Percentiles rank a stretch among this genome's conserved stretches.
Conservation (phyloP, 2,113 vertebrate species). For the Scophthalmus maximus region DNA sequence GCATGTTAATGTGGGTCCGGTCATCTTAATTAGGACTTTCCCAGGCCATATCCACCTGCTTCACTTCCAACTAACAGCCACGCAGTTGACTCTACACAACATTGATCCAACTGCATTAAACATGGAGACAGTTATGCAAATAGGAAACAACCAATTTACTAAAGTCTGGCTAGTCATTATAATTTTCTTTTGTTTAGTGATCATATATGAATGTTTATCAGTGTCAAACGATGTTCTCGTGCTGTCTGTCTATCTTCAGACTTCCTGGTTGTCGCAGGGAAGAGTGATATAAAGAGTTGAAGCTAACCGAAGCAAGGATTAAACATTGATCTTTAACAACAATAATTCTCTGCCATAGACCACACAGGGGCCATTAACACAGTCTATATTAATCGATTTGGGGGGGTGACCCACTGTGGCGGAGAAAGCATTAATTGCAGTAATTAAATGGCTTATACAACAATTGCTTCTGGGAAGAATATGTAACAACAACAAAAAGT, state of each 20-base stretch:
- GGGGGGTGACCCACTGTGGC: constrained; percentile 29
- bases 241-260: too few species aligned
- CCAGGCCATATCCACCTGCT: constrained; percentile 27
- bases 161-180: constrained; percentile 14
- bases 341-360: constrained; percentile 14
- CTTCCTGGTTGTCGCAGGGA: constrained; percentile 7
- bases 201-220: constrained; percentile 2
- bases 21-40: constrained; percentile 55
- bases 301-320: constrained; percentile 13
- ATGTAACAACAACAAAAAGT: not conserved
- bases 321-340: constrained; percentile 25
- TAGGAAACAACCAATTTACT: not conserved
- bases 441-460: constrained; percentile 38
- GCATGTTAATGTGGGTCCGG: constrained; percentile 61
- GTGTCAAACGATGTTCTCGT: too few species aligned
- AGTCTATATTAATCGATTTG: constrained; percentile 40
- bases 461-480: not conserved
- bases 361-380: constrained; percentile 30
- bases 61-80: constrained; percentile 26
- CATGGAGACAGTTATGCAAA: not conserved
- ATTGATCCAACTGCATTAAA: constrained; percentile 16
- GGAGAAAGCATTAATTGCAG: constrained; percentile 16
- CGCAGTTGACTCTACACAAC: constrained; percentile 4
- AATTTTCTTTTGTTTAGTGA: constrained; percentile 12
- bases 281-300: constrained; percentile 5